Base-by-base conservation (phyloP, 1,140 invertebrate species). In the Centruroides sculpturatus region DNA sequence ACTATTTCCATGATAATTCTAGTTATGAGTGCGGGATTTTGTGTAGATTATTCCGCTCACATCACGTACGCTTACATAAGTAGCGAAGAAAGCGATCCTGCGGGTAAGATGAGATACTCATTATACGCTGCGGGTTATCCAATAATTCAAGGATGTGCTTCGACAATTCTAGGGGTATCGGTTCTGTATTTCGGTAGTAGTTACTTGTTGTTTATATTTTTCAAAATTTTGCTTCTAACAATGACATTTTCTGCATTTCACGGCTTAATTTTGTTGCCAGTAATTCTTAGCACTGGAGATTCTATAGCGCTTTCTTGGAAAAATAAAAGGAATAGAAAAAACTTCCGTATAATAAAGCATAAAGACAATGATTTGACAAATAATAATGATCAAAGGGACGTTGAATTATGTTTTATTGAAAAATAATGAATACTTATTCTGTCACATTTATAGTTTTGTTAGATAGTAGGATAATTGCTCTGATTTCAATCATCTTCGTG, bases 1-100 rank as follows among this genome's bases (percentile, higher is more conserved):
- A 92, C 92, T 6, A 94, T 98, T 67, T 96, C 92, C 0, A 98
- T 97, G 92, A 96, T 98, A 48, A 96, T 97, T 69, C 78, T 98
- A 3, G 96, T 98, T 55, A 96, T 98, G 91, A 95, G 92, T 69
- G 94, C 97, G 49, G 94, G 94, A 53, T 97, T 97, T 75, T 94
- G 90, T 5, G 91, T 98, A 0, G 93, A 97, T 70, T 98, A 95
- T 71, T 92, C 91, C 0, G 93, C 92, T 5, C 93, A 97, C 69
- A 96, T 97, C 52, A 94, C 91, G 66, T 96, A 97, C 70, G 90
- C 90, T 0, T 97, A 92, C 72, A 92, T 97, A 84, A 85, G 88
- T 35, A 91, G 88, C 0, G 64, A 69, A n/a, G 65, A 70, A 8
- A 59, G 63, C 57, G 61, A 67, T 52, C 61, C 67, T 34, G 60